Evolutionary conservation across 1,140 invertebrate species (phyloP), one percentile per base, ranked within the genome.

Genomic region (Meloidogyne floridensis): DNA sequence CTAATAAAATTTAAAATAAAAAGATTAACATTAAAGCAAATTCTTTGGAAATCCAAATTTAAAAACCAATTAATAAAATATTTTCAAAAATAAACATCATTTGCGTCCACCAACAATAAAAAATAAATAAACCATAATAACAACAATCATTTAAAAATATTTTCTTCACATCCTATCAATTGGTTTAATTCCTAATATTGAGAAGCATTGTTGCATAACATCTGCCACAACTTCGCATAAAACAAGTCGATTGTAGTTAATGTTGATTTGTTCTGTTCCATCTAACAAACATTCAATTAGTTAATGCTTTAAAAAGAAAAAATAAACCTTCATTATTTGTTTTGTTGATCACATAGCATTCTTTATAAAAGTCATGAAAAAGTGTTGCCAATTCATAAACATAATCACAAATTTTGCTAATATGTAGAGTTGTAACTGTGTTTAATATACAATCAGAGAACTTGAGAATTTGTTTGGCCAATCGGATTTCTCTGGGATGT

Each of bases 321-420:
- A 79, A 69, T 2, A 47, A 75, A 75, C 72, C 86, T 86, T 87
- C 90, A 75, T 85, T 90, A 47, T 84, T 81, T 90, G 96, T 93
- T 89, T 97, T 98, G 90, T 98, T 95, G 74, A 99, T 93, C 88
- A 97, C 98, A 90, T 99, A 99, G 90, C 98, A 99, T 85, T 92
- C 93, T 88, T 98, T 96, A 91, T 99, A 99, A 90, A 99, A 99
- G 90, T 99, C 98, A 0, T 94, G 94, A 87, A 98, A 99, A 1
- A 93, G 92, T 7, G 94, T 94, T n/a, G 94, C 93, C 70, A 99
- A 93, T 87, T 98, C 96, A 91, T 98, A 99, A 75, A 98, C 92
- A 91, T 94, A 98, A 90, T 98, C 96, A 91, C 98, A 99, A 5
- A 99, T 91, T 59, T 93, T 85, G 79, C 77, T 71, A 43, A 98